These are phyloP conservation scores for Pristionchus maxplancki DNA, from an alignment of 2,888 invertebrate species.

Conservation along the genomic window DNA sequence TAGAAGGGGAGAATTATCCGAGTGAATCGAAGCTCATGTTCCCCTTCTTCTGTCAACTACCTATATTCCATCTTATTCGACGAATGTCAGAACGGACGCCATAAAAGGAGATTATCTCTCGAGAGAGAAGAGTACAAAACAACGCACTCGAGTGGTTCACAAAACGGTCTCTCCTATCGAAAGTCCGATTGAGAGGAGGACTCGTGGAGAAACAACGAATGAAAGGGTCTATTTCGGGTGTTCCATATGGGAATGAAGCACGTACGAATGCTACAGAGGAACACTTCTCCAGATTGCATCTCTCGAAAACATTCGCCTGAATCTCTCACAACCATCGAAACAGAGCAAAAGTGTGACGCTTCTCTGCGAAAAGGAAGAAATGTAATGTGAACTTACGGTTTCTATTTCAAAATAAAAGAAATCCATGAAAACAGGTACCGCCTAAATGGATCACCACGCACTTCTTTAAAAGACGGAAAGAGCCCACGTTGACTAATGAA, in stretches of 20 bases:
- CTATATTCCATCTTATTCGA: neutral
- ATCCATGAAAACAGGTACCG: neutral
- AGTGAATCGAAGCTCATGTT: neutral
- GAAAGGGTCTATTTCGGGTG: neutral
- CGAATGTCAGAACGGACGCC: neutral
- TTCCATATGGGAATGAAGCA: neutral
- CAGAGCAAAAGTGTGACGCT: neutral
- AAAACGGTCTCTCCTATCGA: neutral
- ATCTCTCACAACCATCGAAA: neutral
- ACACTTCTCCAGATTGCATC: neutral
- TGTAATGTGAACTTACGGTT: neutral
- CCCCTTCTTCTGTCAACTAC: neutral
- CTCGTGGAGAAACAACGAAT: neutral
- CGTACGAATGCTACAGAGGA: neutral
- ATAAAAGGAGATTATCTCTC: neutral
- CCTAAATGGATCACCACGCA: neutral
- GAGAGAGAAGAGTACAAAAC: neutral
- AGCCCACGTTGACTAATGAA: neutral
- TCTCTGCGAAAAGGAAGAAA: neutral
- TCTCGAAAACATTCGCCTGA: neutral
- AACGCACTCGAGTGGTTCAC: neutral
- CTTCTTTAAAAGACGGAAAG: neutral
- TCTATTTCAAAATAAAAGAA: neutral
- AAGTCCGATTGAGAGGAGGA: neutral
- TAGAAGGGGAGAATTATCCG: neutral